These are phyloP conservation scores for Xestia xanthographa DNA, from an alignment of 2,888 invertebrate genomes.

Conservation along the genomic window DNA sequence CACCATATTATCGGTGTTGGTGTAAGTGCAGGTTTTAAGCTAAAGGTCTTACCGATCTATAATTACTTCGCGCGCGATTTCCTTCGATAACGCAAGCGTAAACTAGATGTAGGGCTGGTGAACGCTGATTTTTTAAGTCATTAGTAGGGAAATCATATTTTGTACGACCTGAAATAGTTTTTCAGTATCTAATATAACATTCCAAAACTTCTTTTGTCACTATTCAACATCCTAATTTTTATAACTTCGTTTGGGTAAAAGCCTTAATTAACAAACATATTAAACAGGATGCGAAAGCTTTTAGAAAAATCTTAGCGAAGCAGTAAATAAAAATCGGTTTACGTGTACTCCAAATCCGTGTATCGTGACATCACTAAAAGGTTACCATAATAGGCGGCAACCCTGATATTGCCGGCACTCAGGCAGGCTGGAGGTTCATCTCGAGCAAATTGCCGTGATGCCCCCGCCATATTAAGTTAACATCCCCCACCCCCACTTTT, in stretches of 20 bases:
- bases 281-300: slow-evolving; percentile 10
- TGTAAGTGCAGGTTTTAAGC: slow-evolving; percentile 78
- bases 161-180: not conserved
- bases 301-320: slow-evolving; percentile 9
- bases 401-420: slow-evolving; percentile 82
- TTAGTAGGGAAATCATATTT: not conserved
- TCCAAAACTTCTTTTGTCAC: not conserved
- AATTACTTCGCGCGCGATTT: slow-evolving; percentile 87
- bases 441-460: slow-evolving; percentile 89
- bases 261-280: not conserved
- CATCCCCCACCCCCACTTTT: slow-evolving; percentile 76
- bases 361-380: slow-evolving; percentile 55
- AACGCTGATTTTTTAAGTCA: not conserved
- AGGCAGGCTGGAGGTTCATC: slow-evolving; percentile 84
- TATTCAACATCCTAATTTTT: not conserved
- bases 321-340: slow-evolving; percentile 26
- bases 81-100: slow-evolving; percentile 81
- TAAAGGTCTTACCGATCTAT: slow-evolving; percentile 84
- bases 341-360: slow-evolving; percentile 38
- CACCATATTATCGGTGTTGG: slow-evolving; percentile 48
- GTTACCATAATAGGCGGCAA: slow-evolving; percentile 71
- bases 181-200: not conserved
- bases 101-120: slow-evolving; percentile 77
- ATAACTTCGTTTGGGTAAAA: not conserved
- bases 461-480: slow-evolving; percentile 89